Evolutionary conservation across 2,797 vertebrate species (phyloP), one percentile per base, ranked within the genome.

Genomic region (Channa striata): DNA sequence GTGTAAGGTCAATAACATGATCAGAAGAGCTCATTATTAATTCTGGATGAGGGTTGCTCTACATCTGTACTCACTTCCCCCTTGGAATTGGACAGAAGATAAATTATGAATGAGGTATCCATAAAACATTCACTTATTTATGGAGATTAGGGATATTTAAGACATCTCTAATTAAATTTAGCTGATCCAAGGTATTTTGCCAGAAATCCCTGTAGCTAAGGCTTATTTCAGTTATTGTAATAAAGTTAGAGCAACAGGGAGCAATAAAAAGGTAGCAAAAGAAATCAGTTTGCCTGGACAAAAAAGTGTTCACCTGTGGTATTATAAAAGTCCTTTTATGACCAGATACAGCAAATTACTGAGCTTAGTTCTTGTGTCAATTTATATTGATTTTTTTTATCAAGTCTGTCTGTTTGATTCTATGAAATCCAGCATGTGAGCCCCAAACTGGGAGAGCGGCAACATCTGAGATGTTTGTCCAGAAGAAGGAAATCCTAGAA

Each of bases 111-210:
- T 72, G 56, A 80, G 54, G 30, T 64, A 81, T 86, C 77, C 75
- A 82, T 87, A 88, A 90, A 90, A 90, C 68, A 80, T 83, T 54
- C 47, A 57, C 74, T 81, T 89, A 87, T 91, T 81, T 86, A 80
- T 87, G 80, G 72, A 87, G 85, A 90, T 85, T 83, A 82, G 46
- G 67, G 60, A 72, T 84, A 82, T 89, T 89, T 86, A 71, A 82
- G 74, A 81, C 49, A 61, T 57, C 56, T 74, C 56, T 81, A 87
- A 88, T 92, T 88, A 81, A 87, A 90, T 90, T 78, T 74, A 80
- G 74, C 80, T 85, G 82, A 90, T 89, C 72, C 58, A 50, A 84
- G 67, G 61, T 84, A 65, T 89, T 88, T 82, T 68, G 49, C 54
- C 73, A 82, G 64, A 86, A 84, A 75, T 85, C 85, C 85, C 78